phyloP scores from a whole-genome alignment of 2,113 vertebrate genomes.

The Leptodactylus fuscus region DNA sequence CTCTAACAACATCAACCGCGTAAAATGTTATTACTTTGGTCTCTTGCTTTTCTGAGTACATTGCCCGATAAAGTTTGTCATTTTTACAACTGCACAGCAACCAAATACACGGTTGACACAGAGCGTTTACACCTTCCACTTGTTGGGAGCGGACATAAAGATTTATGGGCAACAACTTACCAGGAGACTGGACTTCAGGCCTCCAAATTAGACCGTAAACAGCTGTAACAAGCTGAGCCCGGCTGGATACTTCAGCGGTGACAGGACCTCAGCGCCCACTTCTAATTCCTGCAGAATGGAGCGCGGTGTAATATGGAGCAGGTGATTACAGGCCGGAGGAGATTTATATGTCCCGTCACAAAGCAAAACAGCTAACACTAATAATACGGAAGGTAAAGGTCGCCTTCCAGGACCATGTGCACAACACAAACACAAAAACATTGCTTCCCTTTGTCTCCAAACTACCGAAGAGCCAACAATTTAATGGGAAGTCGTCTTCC shows the following conservation, averaged over 20 bases:
- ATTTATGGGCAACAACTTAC: constrained; percentile 56
- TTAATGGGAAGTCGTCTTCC: background rate
- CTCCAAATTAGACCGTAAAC: constrained; percentile 51
- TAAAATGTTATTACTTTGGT: constrained; percentile 43
- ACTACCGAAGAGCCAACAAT: background rate
- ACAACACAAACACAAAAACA: background rate
- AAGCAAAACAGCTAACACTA: constrained; percentile 33
- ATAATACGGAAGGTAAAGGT: constrained; percentile 36
- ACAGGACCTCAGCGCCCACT: background rate
- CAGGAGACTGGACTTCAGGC: constrained; percentile 48
- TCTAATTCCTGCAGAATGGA: constrained; percentile 33
- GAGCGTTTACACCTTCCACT: constrained; percentile 33
- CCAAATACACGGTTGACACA: constrained; percentile 37
- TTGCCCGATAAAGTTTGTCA: constrained; percentile 44
- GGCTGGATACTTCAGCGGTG: constrained; percentile 33
- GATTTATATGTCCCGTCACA: constrained; percentile 43
- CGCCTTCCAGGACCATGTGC: background rate
- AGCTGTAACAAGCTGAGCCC: constrained; percentile 46
- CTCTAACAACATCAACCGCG: background rate
- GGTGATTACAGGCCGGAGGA: constrained; percentile 33
- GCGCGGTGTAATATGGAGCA: background rate
- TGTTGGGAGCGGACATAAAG: constrained; percentile 44
- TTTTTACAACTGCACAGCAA: constrained; percentile 49
- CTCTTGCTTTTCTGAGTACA: constrained; percentile 33
- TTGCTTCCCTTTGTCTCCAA: background rate